phyloP scores from a whole-genome alignment of 2,888 invertebrate genomes.

The Drosophila villosipedis region DNA sequence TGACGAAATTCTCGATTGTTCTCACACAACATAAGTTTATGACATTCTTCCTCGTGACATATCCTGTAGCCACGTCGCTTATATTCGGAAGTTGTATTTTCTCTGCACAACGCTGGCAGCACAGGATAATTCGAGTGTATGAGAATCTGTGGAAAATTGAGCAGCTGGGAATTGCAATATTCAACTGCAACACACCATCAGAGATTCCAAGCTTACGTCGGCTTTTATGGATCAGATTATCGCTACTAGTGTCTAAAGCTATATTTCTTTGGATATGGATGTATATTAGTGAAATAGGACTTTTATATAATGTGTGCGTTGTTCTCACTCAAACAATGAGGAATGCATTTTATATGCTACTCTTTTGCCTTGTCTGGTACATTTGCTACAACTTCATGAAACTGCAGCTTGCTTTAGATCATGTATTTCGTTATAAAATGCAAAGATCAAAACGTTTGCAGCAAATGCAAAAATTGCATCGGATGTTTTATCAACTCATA shows the following conservation, averaged over 20 bases:
- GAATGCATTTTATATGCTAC: background rate
- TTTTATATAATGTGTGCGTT: too few species aligned
- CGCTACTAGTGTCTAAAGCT: background rate
- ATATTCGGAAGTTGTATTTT: background rate
- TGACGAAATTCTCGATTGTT: too few species aligned
- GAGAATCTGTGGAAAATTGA: slow-evolving; percentile 11
- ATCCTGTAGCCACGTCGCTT: background rate
- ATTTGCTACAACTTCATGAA: slow-evolving; percentile 1
- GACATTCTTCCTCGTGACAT: too few species aligned
- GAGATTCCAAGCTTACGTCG: background rate
- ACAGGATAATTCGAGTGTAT: slow-evolving; percentile 16
- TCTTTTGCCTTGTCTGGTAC: slow-evolving; percentile 1
- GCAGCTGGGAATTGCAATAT: background rate
- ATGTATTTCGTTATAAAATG: slow-evolving; percentile 5
- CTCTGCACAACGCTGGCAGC: slow-evolving; percentile 22
- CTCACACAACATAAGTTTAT: too few species aligned
- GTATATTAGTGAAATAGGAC: fast-evolving
- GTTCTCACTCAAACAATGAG: background rate
- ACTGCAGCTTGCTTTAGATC: background rate
- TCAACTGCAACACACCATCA: background rate
- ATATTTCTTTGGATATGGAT: background rate
- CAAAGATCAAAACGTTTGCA: background rate
- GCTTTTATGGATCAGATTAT: background rate
- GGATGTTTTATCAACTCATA: slow-evolving; percentile 10
- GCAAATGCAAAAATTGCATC: slow-evolving; percentile 2